Percentiles rank a stretch among this genome's conserved stretches.
phyloP scores from a whole-genome alignment of 92 coral and sea anemone species.

The Porites cylindrica region DNA sequence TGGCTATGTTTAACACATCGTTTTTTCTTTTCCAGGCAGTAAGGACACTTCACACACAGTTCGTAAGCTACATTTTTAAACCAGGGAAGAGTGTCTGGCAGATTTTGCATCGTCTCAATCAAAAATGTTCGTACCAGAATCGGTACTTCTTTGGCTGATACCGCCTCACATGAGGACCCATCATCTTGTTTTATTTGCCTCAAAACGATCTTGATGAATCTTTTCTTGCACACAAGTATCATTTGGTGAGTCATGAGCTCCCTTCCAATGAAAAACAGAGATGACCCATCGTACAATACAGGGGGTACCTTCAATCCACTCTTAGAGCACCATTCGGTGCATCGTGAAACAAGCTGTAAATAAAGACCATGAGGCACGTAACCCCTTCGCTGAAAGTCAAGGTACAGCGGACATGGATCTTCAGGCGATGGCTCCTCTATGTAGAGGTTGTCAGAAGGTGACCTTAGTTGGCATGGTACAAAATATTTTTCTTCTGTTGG shows the following conservation, averaged over 20 bases:
- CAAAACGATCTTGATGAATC: slow-evolving; percentile 3
- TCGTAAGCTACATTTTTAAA: background rate
- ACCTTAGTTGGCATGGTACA: background rate
- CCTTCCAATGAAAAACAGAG: background rate
- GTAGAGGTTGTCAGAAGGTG: background rate
- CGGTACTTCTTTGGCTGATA: background rate
- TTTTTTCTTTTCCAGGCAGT: background rate
- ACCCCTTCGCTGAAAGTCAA: background rate
- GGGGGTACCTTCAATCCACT: background rate
- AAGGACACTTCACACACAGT: background rate
- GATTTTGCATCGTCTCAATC: background rate
- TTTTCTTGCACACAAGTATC: background rate
- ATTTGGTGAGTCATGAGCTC: background rate
- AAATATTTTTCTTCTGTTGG: background rate
- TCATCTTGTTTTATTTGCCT: background rate
- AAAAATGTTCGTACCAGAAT: background rate
- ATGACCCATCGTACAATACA: background rate
- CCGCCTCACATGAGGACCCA: background rate
- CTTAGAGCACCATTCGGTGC: background rate
- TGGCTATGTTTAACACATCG: background rate
- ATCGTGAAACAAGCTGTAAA: background rate
- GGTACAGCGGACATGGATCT: background rate
- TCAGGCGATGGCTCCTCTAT: background rate
- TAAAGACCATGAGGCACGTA: background rate
- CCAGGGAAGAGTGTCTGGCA: background rate